Evolutionary conservation across 2,888 invertebrate species (phyloP).

Genomic region (Ophion obscuratus): DNA sequence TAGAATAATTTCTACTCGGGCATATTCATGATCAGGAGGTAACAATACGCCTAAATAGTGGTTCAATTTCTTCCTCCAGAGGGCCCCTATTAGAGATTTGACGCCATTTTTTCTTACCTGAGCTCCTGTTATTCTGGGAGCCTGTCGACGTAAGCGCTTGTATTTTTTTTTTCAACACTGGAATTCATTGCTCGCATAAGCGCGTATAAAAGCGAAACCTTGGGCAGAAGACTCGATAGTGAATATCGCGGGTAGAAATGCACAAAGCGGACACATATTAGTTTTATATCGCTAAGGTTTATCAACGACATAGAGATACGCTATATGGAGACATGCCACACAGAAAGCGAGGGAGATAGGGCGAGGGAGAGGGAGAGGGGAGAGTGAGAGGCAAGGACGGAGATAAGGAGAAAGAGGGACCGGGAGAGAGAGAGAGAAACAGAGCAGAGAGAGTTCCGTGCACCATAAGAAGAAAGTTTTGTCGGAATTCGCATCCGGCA

Average conservation of each 20-base stretch:
- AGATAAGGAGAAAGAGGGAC: no score
- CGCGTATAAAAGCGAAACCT: neutral
- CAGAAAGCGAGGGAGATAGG: conserved; percentile 11
- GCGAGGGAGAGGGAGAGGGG: neutral
- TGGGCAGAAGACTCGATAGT: neutral
- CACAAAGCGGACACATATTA: conserved; percentile 4
- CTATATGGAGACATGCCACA: neutral
- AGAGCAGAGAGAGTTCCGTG: conserved; percentile 30
- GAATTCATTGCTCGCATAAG: neutral
- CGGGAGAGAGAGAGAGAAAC: neutral
- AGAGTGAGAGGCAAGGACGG: neutral
- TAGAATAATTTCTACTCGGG: no score
- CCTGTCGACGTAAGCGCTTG: no score
- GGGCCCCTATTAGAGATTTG: no score
- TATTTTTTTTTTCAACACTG: neutral
- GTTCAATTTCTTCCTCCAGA: no score
- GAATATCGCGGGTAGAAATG: neutral
- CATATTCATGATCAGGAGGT: no score
- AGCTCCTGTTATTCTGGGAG: no score
- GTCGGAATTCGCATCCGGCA: conserved; percentile 58
- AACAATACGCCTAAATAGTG: no score
- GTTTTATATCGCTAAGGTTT: conserved; percentile 2
- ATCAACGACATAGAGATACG: neutral
- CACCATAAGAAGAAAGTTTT: conserved; percentile 60
- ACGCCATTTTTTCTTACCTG: no score